These are phyloP conservation scores for Perccottus glenii DNA, from an alignment of 2,113 vertebrate species.

Conservation along the genomic window DNA sequence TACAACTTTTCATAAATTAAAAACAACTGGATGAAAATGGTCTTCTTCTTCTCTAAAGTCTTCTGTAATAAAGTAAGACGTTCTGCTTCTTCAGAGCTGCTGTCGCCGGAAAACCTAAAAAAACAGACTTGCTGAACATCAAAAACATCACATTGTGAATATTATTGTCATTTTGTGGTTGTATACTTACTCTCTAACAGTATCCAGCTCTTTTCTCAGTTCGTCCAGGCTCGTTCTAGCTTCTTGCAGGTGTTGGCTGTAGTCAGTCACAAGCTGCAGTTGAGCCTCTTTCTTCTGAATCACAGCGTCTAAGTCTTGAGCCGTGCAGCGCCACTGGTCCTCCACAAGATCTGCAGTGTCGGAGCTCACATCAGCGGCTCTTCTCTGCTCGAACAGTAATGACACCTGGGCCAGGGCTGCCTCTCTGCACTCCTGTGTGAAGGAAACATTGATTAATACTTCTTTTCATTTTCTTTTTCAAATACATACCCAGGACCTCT, in stretches of 20 bases:
- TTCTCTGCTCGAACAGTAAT: conserved; percentile 36
- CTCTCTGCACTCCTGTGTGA: conserved; percentile 61
- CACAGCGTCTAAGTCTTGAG: conserved; percentile 77
- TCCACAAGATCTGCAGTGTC: conserved; percentile 40
- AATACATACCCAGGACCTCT: too few relatives aligned
- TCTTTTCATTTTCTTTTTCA: too few relatives aligned
- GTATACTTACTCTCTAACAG: conserved; percentile 83
- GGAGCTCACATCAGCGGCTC: conserved; percentile 11
- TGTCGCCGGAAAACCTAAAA: conserved; percentile 75
- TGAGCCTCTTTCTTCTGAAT: conserved; percentile 82
- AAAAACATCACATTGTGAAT: too few relatives aligned
- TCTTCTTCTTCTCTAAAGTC: conserved; percentile 77
- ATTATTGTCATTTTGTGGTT: conserved; percentile 3
- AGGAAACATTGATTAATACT: background rate
- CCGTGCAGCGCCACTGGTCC: conserved; percentile 78
- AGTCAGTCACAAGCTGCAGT: conserved; percentile 77
- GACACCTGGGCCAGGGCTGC: conserved; percentile 53
- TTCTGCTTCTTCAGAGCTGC: conserved; percentile 74
- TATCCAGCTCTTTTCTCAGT: conserved; percentile 79
- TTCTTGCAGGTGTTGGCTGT: conserved; percentile 72
- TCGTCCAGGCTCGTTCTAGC: conserved; percentile 72
- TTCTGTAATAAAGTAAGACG: conserved; percentile 78
- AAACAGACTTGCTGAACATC: background rate
- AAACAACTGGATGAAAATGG: conserved; percentile 77
- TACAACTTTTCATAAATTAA: conserved; percentile 70